phyloP scores from a whole-genome alignment of 2,113 vertebrate genomes.

The Misgurnus anguillicaudatus region DNA sequence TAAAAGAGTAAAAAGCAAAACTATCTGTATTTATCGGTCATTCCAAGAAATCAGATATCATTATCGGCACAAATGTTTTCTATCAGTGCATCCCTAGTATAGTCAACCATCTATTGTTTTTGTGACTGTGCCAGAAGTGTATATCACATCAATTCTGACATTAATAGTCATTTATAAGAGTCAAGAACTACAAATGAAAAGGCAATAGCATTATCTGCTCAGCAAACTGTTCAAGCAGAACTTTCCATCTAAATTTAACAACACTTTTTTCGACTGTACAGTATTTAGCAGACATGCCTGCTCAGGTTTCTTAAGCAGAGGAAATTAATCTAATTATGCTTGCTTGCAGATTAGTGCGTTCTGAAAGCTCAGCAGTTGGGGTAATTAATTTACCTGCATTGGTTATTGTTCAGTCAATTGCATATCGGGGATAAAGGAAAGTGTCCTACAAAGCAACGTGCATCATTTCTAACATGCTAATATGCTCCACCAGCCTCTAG shows the following conservation, averaged over 20 bases:
- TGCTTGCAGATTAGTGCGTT: conserved; percentile 52
- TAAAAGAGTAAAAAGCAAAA: too few relatives aligned
- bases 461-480: conserved; percentile 50
- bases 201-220: neutral
- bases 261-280: conserved; percentile 9
- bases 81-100: too few relatives aligned
- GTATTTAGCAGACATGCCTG: conserved; percentile 19
- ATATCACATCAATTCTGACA: too few relatives aligned
- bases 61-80: too few relatives aligned
- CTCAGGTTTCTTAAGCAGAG: conserved; percentile 46
- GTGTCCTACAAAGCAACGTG: conserved; percentile 21
- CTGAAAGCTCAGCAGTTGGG: conserved; percentile 44
- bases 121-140: neutral
- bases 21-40: too few relatives aligned
- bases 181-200: neutral
- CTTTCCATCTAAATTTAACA: conserved; percentile 26
- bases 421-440: conserved; percentile 47
- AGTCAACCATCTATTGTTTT: too few relatives aligned
- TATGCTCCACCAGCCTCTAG: conserved; percentile 40
- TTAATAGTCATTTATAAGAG: neutral
- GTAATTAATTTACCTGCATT: conserved; percentile 63
- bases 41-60: too few relatives aligned
- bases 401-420: conserved; percentile 56
- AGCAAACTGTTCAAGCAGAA: neutral
- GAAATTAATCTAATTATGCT: conserved; percentile 56